A percentile compares a stretch with the other conserved stretches of the same genome.
Conservation (phyloP, 1,140 invertebrate species). For the Drosophila oshimai region DNA sequence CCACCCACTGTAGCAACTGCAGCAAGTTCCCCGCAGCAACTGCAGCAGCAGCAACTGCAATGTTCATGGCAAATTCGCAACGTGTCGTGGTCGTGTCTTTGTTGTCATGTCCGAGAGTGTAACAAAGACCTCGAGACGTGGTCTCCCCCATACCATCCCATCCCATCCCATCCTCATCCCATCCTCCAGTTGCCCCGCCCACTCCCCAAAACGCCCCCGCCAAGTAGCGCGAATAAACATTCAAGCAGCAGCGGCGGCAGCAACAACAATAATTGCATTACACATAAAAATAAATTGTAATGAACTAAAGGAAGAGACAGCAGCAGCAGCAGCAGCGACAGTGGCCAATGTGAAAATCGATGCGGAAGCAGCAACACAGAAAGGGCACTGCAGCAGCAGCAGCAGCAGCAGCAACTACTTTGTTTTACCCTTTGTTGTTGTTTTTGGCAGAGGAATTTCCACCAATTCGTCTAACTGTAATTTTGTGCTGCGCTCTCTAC, state of each 20-base stretch:
- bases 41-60: slow-evolving; percentile 32
- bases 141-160: background rate
- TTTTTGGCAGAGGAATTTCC: slow-evolving; percentile 28
- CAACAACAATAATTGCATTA: slow-evolving; percentile 76
- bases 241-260: slow-evolving; percentile 42
- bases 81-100: slow-evolving; percentile 77
- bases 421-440: slow-evolving; percentile 16
- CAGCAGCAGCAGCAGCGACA: slow-evolving; percentile 12
- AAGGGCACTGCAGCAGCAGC: slow-evolving; percentile 42
- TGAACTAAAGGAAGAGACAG: slow-evolving; percentile 72
- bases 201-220: slow-evolving; percentile 24
- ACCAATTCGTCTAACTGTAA: slow-evolving; percentile 46
- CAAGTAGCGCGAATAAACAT: slow-evolving; percentile 64
- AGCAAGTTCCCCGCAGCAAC: background rate
- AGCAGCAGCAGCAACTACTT: slow-evolving; percentile 46
- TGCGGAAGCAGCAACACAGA: slow-evolving; percentile 66
- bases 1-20: background rate
- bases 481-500: slow-evolving; percentile 7
- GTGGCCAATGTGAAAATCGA: slow-evolving; percentile 74
- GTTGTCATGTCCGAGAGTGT: slow-evolving; percentile 80
- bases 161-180: background rate
- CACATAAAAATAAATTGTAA: slow-evolving; percentile 81
- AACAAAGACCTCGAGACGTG: slow-evolving; percentile 75
- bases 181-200: background rate
- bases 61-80: slow-evolving; percentile 79